Conservation (phyloP, 2,797 vertebrate species). For the Glyptemys insculpta region DNA sequence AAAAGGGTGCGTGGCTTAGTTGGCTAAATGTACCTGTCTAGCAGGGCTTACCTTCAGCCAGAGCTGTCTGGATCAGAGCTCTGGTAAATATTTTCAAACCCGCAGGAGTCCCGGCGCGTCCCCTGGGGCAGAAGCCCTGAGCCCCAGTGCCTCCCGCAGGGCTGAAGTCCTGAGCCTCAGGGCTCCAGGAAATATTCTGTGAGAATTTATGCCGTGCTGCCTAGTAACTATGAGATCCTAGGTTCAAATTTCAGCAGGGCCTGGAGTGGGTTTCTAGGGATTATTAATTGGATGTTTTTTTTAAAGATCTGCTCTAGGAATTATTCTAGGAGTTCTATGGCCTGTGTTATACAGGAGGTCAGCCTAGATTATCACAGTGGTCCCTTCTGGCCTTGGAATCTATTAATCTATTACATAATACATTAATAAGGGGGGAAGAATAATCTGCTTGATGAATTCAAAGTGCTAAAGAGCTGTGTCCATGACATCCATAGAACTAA, state of each 20-base stretch:
- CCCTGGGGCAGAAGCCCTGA: no score
- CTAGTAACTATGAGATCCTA: background rate
- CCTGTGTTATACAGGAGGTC: background rate
- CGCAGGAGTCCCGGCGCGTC: accelerated
- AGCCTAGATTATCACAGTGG: background rate
- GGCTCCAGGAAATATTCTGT: no score
- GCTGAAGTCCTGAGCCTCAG: no score
- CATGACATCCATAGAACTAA: conserved; percentile 13
- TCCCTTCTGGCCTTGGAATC: background rate
- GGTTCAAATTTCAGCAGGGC: background rate
- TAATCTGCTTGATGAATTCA: background rate
- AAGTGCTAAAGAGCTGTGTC: background rate
- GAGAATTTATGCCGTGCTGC: no score
- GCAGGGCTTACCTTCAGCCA: no score
- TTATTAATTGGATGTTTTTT: background rate
- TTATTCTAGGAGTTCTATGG: background rate
- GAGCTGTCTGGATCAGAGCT: no score
- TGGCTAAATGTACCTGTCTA: background rate
- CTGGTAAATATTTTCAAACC: no score
- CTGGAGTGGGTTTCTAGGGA: background rate
- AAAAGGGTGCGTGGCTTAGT: background rate
- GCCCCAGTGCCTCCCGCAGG: no score
- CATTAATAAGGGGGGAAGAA: background rate
- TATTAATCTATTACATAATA: background rate
- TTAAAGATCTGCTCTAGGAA: background rate